Evolutionary conservation across 2,888 invertebrate genomes (phyloP).

Genomic region (Megastigmus dorsalis): DNA sequence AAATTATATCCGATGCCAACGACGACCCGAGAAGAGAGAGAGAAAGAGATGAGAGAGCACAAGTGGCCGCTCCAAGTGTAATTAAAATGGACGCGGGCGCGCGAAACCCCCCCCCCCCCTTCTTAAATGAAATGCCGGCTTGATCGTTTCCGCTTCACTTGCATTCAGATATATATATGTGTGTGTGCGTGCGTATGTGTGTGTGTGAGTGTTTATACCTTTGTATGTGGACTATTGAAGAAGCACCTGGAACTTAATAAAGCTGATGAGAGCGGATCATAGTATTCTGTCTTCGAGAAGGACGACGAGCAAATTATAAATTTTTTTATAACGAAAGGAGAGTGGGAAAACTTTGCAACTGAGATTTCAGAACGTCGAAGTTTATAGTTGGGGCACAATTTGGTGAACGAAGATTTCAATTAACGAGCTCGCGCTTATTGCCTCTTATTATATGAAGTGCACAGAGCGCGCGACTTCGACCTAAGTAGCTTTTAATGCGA

Average conservation of each 20-base stretch:
- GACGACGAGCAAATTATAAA: neutral
- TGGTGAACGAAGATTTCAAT: neutral
- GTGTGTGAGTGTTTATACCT: too few species aligned
- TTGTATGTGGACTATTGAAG: too few species aligned
- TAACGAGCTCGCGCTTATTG: neutral
- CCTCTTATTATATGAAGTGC: neutral
- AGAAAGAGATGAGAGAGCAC: too few species aligned
- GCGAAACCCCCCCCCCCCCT: neutral
- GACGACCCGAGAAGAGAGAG: too few species aligned
- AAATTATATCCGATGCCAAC: conserved; percentile 30
- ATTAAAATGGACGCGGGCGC: conserved; percentile 27
- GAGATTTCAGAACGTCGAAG: neutral
- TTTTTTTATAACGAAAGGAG: conserved; percentile 1
- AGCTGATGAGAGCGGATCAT: too few species aligned
- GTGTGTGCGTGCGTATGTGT: too few species aligned
- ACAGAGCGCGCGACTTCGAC: neutral
- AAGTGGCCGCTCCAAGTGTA: conserved; percentile 12
- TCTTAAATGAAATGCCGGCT: too few species aligned
- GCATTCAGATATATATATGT: too few species aligned
- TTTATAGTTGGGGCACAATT: neutral
- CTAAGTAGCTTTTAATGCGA: neutral
- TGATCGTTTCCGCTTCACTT: too few species aligned
- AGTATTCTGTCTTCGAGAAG: too few species aligned
- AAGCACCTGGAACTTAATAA: too few species aligned
- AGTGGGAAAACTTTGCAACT: too few species aligned